A percentile compares a stretch with the other conserved stretches of the same genome.
phyloP scores from a whole-genome alignment of 2,888 invertebrate species.

The Kuschelorhynchus macadamiae region DNA sequence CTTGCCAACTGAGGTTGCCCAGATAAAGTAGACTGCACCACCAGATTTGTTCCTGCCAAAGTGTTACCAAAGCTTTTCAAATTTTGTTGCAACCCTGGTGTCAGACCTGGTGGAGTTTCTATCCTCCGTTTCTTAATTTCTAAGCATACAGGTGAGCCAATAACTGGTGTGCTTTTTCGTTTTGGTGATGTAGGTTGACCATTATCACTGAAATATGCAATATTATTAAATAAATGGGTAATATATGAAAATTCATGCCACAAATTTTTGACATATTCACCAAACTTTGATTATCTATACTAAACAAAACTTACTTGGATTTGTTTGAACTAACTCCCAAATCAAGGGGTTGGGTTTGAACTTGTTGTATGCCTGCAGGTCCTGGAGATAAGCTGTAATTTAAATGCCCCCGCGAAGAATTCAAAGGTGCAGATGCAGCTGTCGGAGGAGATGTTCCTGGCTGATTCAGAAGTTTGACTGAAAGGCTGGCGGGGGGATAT shows the following conservation, averaged over 20 bases:
- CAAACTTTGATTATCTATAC: no score
- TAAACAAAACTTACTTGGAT: slow-evolving; percentile 56
- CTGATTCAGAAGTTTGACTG: slow-evolving; percentile 66
- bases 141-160: slow-evolving; percentile 68
- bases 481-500: slow-evolving; percentile 57
- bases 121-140: slow-evolving; percentile 78
- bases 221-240: neutral
- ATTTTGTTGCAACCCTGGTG: slow-evolving; percentile 44
- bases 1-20: slow-evolving; percentile 70
- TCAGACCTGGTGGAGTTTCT: slow-evolving; percentile 66
- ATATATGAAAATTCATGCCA: no score
- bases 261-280: no score
- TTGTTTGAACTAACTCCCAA: slow-evolving; percentile 76
- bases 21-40: neutral
- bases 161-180: slow-evolving; percentile 73
- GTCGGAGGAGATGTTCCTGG: slow-evolving; percentile 71
- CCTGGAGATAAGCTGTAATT: slow-evolving; percentile 49
- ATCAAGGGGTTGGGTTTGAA: slow-evolving; percentile 85
- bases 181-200: slow-evolving; percentile 71
- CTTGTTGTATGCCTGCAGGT: slow-evolving; percentile 68
- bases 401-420: slow-evolving; percentile 63
- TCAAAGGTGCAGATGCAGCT: slow-evolving; percentile 66
- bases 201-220: slow-evolving; percentile 26
- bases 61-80: slow-evolving; percentile 54
- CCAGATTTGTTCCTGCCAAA: slow-evolving; percentile 57